Evolutionary conservation across 2,888 invertebrate species (phyloP).

Genomic region (Lottia scabra): DNA sequence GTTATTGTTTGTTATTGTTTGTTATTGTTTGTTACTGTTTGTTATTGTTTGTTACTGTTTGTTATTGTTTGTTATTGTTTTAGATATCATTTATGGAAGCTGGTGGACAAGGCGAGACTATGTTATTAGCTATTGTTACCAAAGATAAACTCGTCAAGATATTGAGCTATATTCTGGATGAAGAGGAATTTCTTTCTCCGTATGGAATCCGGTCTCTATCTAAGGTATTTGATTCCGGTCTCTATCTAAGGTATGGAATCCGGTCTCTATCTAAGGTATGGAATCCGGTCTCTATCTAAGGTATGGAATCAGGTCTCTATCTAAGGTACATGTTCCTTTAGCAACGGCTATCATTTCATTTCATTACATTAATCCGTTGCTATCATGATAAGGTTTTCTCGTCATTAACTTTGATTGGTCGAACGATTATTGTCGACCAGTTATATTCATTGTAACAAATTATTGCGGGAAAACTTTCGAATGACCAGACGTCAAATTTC

Average conservation of each 20-base stretch:
- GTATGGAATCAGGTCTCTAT: too few species aligned
- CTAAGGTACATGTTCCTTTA: too few species aligned
- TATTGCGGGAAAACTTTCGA: too few species aligned
- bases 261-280: slow-evolving; percentile 67
- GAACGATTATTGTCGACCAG: too few species aligned
- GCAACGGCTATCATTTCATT: too few species aligned
- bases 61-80: slow-evolving; percentile 5
- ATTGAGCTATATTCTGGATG: slow-evolving; percentile 63
- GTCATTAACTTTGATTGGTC: too few species aligned
- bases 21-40: too few species aligned
- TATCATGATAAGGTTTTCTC: too few species aligned
- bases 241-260: slow-evolving; percentile 65
- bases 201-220: slow-evolving; percentile 68
- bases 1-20: too few species aligned
- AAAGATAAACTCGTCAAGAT: slow-evolving; percentile 56
- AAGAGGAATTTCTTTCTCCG: slow-evolving; percentile 66
- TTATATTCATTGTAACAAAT: too few species aligned
- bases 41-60: neutral
- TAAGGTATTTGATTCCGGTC: slow-evolving; percentile 65
- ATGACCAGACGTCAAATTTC: too few species aligned
- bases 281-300: neutral
- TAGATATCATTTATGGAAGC: slow-evolving; percentile 59
- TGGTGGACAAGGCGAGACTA: slow-evolving; percentile 28
- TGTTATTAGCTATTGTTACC: slow-evolving; percentile 59
- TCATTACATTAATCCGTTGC: too few species aligned